Evolutionary conservation across 2,797 vertebrate genomes (phyloP).

Genomic region (Decapterus maruadsi): DNA sequence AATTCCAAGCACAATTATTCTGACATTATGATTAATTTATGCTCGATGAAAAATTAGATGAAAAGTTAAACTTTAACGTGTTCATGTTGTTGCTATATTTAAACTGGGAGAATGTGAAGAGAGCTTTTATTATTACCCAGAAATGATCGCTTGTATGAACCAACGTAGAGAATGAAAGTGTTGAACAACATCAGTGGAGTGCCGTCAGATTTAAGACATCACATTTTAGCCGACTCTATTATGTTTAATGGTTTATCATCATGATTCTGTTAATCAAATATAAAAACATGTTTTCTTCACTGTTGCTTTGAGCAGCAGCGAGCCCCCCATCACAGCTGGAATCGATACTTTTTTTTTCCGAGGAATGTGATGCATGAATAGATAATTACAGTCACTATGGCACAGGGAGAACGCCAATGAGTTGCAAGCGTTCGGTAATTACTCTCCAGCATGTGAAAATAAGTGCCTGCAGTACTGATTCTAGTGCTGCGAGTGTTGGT

Average conservation of each 20-base stretch:
- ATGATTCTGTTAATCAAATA: conserved; percentile 38
- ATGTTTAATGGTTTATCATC: conserved; percentile 12
- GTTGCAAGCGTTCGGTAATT: conserved; percentile 72
- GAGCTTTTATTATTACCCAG: conserved; percentile 24
- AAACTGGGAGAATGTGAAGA: conserved; percentile 29
- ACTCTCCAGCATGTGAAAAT: conserved; percentile 71
- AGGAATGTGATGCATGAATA: conserved; percentile 74
- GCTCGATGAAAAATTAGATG: conserved; percentile 51
- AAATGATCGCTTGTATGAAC: conserved; percentile 20
- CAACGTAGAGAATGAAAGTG: not conserved
- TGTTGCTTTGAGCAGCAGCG: conserved; percentile 26
- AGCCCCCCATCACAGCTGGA: conserved; percentile 60
- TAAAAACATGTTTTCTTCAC: conserved; percentile 34
- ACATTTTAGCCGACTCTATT: not conserved
- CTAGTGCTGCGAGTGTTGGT: conserved; percentile 50
- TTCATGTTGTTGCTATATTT: conserved; percentile 54
- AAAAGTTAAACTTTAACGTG: conserved; percentile 52
- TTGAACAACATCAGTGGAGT: conserved; percentile 1
- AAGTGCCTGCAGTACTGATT: conserved; percentile 65
- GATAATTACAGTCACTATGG: conserved; percentile 73
- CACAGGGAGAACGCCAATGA: conserved; percentile 59
- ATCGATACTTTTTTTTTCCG: conserved; percentile 69
- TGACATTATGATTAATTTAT: conserved; percentile 49
- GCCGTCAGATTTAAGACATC: not conserved
- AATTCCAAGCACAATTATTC: conserved; percentile 49